Conservation (phyloP, 2,113 vertebrate species). For the Corvus hawaiiensis region DNA sequence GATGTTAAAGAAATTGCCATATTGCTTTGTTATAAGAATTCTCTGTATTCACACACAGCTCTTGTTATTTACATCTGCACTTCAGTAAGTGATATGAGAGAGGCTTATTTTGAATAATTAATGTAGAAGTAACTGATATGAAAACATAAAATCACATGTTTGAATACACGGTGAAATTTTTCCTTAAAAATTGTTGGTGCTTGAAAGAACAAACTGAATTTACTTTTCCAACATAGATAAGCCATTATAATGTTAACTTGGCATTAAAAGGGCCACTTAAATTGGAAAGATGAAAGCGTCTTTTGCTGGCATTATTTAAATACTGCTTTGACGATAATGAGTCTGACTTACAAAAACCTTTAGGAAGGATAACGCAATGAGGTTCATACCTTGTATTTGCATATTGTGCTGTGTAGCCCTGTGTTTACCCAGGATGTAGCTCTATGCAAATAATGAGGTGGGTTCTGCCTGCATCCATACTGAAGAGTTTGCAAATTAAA, state of each 20-base stretch:
- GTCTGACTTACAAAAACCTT: not conserved
- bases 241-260: constrained; percentile 16
- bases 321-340: not conserved
- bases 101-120: constrained; percentile 33
- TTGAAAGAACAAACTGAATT: not conserved
- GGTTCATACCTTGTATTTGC: not conserved
- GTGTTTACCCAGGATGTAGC: not conserved
- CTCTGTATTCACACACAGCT: not conserved
- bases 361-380: not conserved
- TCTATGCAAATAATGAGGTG: not conserved
- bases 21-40: constrained; percentile 23
- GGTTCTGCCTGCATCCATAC: not conserved
- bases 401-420: not conserved
- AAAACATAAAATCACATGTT: not conserved
- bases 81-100: not conserved
- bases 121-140: not conserved
- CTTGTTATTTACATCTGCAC: not conserved
- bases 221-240: not conserved
- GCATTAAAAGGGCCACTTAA: not conserved
- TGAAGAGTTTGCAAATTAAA: not conserved
- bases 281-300: constrained; percentile 12
- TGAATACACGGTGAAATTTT: not conserved
- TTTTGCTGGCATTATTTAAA: not conserved
- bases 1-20: not conserved
- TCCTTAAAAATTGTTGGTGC: not conserved